Percentiles rank a stretch among this genome's conserved stretches.
These are phyloP conservation scores for Gambusia holbrooki DNA, from an alignment of 2,113 vertebrate genomes.

Conservation along the genomic window DNA sequence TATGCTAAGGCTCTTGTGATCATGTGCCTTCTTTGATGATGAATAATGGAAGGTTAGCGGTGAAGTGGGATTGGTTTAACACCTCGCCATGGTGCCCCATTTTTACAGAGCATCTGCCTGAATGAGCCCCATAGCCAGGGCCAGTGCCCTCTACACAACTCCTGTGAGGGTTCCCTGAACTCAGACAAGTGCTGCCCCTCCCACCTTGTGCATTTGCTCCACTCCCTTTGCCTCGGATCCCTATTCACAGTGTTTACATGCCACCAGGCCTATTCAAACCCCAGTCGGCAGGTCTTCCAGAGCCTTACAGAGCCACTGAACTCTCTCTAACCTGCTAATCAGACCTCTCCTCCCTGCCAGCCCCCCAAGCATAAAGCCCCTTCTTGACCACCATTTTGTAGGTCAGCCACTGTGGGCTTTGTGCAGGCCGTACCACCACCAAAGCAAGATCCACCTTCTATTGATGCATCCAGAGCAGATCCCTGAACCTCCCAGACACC, in stretches of 20 bases:
- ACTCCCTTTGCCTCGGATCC: constrained; percentile 60
- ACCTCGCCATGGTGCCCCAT: constrained; percentile 49
- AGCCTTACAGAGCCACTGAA: constrained; percentile 73
- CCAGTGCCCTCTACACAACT: constrained; percentile 69
- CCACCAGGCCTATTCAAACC: constrained; percentile 72
- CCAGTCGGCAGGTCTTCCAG: constrained; percentile 68
- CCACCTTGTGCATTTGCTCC: constrained; percentile 56
- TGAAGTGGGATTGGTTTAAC: constrained; percentile 72
- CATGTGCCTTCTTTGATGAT: constrained; percentile 54
- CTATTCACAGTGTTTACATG: constrained; percentile 69
- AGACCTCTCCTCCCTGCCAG: constrained; percentile 81
- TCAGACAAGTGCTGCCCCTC: constrained; percentile 75
- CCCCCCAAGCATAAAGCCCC: constrained; percentile 74
- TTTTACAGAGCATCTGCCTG: constrained; percentile 43
- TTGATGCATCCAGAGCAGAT: constrained; percentile 71
- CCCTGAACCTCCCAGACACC: constrained; percentile 62
- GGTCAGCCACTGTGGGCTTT: constrained; percentile 80
- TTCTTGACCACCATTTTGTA: constrained; percentile 84
- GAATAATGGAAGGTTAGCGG: constrained; percentile 58
- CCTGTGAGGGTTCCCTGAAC: constrained; percentile 73
- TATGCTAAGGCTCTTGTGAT: constrained; percentile 14
- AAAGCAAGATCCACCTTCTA: constrained; percentile 75
- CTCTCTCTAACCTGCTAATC: constrained; percentile 80
- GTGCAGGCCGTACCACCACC: constrained; percentile 68
- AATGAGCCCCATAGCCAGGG: constrained; percentile 55